phyloP scores from a whole-genome alignment of 2,113 vertebrate species.

The Halcyon malimbica region DNA sequence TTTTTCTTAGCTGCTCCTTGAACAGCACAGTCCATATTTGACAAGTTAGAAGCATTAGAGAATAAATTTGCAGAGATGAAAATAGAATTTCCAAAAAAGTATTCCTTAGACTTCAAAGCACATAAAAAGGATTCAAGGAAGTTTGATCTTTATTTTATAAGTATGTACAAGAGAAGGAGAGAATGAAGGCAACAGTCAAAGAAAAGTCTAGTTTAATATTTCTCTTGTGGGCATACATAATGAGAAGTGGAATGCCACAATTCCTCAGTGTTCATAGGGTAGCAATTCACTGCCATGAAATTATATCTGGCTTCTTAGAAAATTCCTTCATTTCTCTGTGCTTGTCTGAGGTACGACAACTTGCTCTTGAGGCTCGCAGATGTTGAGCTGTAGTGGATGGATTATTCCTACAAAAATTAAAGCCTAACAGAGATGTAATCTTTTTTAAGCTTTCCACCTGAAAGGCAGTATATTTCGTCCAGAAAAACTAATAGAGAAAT shows the following conservation, averaged over 20 bases:
- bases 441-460: neutral
- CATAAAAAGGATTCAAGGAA: constrained; percentile 58
- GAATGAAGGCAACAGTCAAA: constrained; percentile 55
- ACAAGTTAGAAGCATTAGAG: constrained; percentile 57
- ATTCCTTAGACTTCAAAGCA: constrained; percentile 64
- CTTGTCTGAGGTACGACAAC: neutral
- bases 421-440: neutral
- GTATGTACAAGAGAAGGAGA: constrained; percentile 42
- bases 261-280: constrained; percentile 9
- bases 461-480: neutral
- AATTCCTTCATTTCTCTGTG: constrained; percentile 21
- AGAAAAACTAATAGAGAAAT: neutral
- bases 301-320: constrained; percentile 24
- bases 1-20: constrained; percentile 36
- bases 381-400: neutral
- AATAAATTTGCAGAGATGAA: constrained; percentile 61
- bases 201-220: constrained; percentile 58
- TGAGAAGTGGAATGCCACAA: neutral
- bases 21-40: constrained; percentile 33
- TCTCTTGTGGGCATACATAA: constrained; percentile 59
- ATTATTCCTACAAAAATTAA: constrained; percentile 27
- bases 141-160: constrained; percentile 72
- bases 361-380: neutral
- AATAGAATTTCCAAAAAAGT: constrained; percentile 62
- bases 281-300: constrained; percentile 24